A percentile compares a stretch with the other conserved stretches of the same genome.
These are phyloP conservation scores for Lethocerus indicus DNA, from an alignment of 1,140 invertebrate genomes.

Conservation along the genomic window DNA sequence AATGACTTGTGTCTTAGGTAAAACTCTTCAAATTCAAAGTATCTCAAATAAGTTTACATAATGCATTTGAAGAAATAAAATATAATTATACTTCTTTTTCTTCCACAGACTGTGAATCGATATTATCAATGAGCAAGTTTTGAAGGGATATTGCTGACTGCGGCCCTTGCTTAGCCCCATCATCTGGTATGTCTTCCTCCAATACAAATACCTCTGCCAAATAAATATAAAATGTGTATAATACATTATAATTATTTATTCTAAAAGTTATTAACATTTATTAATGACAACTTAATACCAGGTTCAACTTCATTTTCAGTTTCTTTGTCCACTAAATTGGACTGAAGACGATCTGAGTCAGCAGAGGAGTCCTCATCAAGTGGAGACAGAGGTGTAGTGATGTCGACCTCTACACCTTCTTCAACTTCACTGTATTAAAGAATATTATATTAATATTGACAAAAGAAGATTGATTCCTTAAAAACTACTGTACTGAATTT, in stretches of 20 bases:
- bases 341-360: slow-evolving; percentile 26
- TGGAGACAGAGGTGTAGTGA: slow-evolving; percentile 34
- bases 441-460: too few species aligned
- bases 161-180: slow-evolving; percentile 5
- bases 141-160: slow-evolving; percentile 11
- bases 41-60: too few species aligned
- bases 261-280: neutral
- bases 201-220: slow-evolving; percentile 2
- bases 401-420: slow-evolving; percentile 13
- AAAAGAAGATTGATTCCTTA: too few species aligned
- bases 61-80: neutral
- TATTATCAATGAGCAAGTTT: slow-evolving; percentile 12
- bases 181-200: slow-evolving; percentile 8
- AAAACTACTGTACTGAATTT: too few species aligned
- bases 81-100: slow-evolving; percentile 9
- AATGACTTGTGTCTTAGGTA: too few species aligned
- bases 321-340: too few species aligned
- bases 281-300: too few species aligned
- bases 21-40: too few species aligned
- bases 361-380: slow-evolving; percentile 41
- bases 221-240: too few species aligned
- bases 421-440: slow-evolving; percentile 13
- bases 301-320: slow-evolving; percentile 24
- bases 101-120: slow-evolving; percentile 8
- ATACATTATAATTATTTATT: too few species aligned